These are phyloP conservation scores for cattle (Bos taurus) DNA, from an alignment of 2,113 vertebrate genomes.

Conservation along the genomic window ARS-UCD2.0 NC_037330.1:34348501-34349000, in stretches of 20 bases:
- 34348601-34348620: not conserved
- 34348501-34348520: not conserved
- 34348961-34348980: not conserved
- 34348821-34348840: not conserved
- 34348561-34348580: not conserved
- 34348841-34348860: not conserved
- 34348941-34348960: not conserved
- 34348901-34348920: not conserved
- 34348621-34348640: not conserved
- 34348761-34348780: not conserved
- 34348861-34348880: not conserved
- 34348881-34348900: not conserved
- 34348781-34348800: not conserved
- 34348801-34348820: not conserved
- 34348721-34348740: not conserved
- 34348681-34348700: not conserved
- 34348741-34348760: not conserved
- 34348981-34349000: not conserved
- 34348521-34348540: not conserved
- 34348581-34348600: not conserved
- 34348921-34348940: not conserved
- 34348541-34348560: not conserved
- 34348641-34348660: not conserved
- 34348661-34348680: not conserved
- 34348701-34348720: not conserved